These are phyloP conservation scores for Tinamus major DNA, from an alignment of 2,797 vertebrate species.

Conservation along the genomic window DNA sequence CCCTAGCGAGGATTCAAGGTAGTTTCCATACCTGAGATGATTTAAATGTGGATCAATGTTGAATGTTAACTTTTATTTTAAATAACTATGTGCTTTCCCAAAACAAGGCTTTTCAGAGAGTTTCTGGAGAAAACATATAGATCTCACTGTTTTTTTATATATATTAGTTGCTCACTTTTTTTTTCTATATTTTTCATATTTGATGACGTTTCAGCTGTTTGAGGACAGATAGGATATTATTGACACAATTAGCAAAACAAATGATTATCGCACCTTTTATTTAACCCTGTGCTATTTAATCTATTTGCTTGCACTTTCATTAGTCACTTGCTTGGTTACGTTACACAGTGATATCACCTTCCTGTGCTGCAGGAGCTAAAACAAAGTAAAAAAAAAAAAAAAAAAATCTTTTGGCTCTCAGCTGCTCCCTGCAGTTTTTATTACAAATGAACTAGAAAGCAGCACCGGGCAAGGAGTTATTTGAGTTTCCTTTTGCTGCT, in stretches of 20 bases:
- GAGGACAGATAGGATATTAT: conserved; percentile 50
- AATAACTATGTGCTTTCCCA: background rate
- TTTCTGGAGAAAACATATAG: background rate
- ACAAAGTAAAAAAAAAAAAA: background rate
- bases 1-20: background rate
- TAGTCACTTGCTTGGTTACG: conserved; percentile 33
- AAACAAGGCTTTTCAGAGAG: conserved; percentile 21
- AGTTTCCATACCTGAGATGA: background rate
- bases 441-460: conserved; percentile 41
- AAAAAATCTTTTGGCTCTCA: conserved; percentile 18
- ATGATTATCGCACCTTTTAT: conserved; percentile 56
- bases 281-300: conserved; percentile 46
- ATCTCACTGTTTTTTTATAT: background rate
- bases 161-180: background rate
- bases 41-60: conserved; percentile 1
- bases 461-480: background rate
- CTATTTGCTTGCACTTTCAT: conserved; percentile 52
- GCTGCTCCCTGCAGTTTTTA: conserved; percentile 48
- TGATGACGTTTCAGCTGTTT: conserved; percentile 33
- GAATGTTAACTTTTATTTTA: background rate
- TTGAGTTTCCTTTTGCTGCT: conserved; percentile 55
- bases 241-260: conserved; percentile 64
- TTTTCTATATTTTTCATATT: background rate
- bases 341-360: conserved; percentile 56
- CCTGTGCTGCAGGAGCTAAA: conserved; percentile 41